These are phyloP conservation scores for Pygoscelis adeliae DNA, from an alignment of 2,113 vertebrate genomes.

Conservation along the genomic window DNA sequence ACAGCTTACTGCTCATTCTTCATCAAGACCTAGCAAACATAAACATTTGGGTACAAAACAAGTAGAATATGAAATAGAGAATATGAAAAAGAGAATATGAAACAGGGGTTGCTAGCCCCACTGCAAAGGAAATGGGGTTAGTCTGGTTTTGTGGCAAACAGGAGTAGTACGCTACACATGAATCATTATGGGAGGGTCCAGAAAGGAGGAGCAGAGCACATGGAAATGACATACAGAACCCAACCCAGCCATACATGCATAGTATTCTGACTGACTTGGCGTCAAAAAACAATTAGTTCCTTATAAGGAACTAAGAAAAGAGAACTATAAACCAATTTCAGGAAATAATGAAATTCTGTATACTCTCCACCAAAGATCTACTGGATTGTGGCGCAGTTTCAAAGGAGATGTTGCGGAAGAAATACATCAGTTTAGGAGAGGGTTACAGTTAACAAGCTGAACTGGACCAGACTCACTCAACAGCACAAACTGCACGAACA, in stretches of 20 bases:
- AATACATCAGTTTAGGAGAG: background rate
- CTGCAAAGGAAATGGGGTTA: background rate
- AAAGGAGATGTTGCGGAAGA: background rate
- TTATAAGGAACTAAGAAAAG: background rate
- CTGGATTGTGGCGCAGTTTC: background rate
- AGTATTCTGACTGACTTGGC: background rate
- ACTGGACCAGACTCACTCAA: background rate
- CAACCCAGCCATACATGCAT: background rate
- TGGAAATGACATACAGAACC: background rate
- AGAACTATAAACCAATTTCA: background rate
- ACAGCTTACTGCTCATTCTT: background rate
- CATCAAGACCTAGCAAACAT: background rate
- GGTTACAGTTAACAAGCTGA: background rate
- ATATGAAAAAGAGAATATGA: background rate
- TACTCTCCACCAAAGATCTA: background rate
- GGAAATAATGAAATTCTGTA: background rate
- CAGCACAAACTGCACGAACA: background rate
- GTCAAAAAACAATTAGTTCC: background rate
- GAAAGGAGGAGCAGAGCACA: background rate
- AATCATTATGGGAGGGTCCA: background rate
- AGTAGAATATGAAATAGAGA: background rate
- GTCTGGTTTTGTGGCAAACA: background rate
- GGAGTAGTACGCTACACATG: fast-evolving
- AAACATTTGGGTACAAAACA: background rate
- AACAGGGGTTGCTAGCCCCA: background rate